Conservation (phyloP, 92 coral and sea anemone genomes). For the Porites evermanni region DNA sequence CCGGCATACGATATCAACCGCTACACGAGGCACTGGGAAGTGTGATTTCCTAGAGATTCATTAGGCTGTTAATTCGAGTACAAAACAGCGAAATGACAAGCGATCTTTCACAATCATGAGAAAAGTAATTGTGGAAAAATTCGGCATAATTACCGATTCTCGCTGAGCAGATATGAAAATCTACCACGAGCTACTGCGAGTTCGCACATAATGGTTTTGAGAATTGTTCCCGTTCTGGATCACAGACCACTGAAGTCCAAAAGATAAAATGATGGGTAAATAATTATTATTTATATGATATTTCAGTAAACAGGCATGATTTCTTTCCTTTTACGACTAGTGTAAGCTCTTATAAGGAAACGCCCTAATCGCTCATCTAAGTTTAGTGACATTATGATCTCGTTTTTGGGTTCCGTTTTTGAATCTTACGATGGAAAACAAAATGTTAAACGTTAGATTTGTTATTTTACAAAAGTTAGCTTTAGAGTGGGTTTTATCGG, state of each 20-base stretch:
- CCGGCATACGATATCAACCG: conserved; percentile 24
- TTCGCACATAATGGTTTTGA: background rate
- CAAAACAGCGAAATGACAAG: background rate
- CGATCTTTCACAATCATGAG: background rate
- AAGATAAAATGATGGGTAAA: conserved; percentile 1
- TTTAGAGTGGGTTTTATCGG: conserved; percentile 1
- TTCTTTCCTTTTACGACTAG: background rate
- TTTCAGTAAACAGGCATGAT: background rate
- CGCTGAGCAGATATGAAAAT: too few relatives aligned
- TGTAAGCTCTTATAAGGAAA: background rate
- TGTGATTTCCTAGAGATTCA: background rate
- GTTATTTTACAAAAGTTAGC: background rate
- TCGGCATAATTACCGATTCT: background rate
- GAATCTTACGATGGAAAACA: background rate
- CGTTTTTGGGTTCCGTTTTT: background rate
- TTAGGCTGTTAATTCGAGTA: background rate
- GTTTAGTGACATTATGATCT: background rate
- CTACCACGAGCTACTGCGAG: background rate
- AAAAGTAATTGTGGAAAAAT: background rate
- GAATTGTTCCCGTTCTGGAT: background rate
- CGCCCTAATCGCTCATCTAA: background rate
- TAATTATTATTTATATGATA: background rate
- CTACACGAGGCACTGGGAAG: conserved; percentile 10
- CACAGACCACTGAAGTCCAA: background rate
- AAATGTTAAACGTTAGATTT: background rate